Evolutionary conservation across 2,888 invertebrate genomes (phyloP), one percentile per base, ranked within the genome.

Genomic region (Eulithis prunata): DNA sequence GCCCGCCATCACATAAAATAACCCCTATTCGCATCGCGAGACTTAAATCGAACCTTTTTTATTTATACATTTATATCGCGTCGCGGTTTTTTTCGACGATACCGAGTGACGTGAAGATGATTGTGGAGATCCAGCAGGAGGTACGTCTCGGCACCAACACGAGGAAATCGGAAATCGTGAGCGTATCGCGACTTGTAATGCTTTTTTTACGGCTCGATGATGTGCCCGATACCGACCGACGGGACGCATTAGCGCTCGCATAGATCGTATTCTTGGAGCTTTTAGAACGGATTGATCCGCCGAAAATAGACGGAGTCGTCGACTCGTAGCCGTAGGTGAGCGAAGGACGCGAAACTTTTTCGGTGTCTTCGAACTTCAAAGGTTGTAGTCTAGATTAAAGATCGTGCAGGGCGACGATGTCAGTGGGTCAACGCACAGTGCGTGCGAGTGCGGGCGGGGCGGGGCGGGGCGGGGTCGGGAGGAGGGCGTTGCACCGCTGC

Each of bases 361-460:
- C 68, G 69, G 55, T 68, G 61, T 61, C 62, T 66, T 65, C 69
- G 71, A 76, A 79, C 75, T 84, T 83, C 75, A 80, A 75, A 81
- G 84, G 79, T 79, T 83, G 79, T 77, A 79, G 84, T 87, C 78
- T 84, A 85, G 88, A 88, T 90, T 87, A 91, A 90, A 91, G 90
- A 91, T 91, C 94, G 93, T 89, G 86, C 88, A 89, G 88, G 86
- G 84, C 83, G 79, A 77, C 82, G 85, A 83, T 90, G 90, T 91
- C 90, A 92, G 90, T 92, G 89, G 92, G 91, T 92, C 92, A 89
- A 88, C 89, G 91, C 90, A 91, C 90, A 88, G 90, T 90, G 92
- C 92, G 92, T 77, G 70, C 73, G 74, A 76, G 77, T 72, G 77
- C 71, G 75, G 69, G 68, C 73, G 13, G 62, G 55, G 61, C 28